Conservation (phyloP, 2,888 invertebrate genomes). For the Orthosia cruda region DNA sequence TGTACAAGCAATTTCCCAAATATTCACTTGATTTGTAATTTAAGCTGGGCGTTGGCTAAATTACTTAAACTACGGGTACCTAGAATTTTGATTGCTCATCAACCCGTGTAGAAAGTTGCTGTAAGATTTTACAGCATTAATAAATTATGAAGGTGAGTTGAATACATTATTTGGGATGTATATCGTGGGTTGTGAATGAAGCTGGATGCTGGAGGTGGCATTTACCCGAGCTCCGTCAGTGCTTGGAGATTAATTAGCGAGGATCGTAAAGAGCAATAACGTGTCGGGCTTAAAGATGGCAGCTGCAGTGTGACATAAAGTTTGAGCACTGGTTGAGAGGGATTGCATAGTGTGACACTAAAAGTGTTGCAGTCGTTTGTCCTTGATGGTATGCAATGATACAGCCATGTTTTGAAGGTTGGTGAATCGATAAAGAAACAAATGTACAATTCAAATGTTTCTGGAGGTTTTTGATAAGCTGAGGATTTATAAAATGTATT, state of each 20-base stretch:
- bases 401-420: not conserved
- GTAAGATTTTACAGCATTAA: constrained; percentile 56
- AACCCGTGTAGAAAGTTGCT: constrained; percentile 47
- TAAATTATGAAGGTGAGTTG: constrained; percentile 55
- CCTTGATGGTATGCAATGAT: constrained; percentile 10
- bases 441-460: too few species aligned
- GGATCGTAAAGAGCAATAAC: constrained; percentile 38
- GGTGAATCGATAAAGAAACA: constrained; percentile 3
- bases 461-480: too few species aligned
- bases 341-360: constrained; percentile 19
- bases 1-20: constrained; percentile 38
- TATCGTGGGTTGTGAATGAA: constrained; percentile 27
- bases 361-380: constrained; percentile 40
- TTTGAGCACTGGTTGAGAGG: constrained; percentile 28
- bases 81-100: constrained; percentile 56
- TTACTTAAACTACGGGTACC: constrained; percentile 34
- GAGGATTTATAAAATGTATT: too few species aligned
- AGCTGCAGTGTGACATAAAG: constrained; percentile 30
- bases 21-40: constrained; percentile 48
- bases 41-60: constrained; percentile 23
- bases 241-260: constrained; percentile 50
- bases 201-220: constrained; percentile 10
- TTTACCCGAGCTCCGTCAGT: constrained; percentile 22
- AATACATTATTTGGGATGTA: constrained; percentile 48
- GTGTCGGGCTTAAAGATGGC: constrained; percentile 38